These are phyloP conservation scores for Tanytarsus gracilentus DNA, from an alignment of 2,888 invertebrate genomes.

Conservation along the genomic window DNA sequence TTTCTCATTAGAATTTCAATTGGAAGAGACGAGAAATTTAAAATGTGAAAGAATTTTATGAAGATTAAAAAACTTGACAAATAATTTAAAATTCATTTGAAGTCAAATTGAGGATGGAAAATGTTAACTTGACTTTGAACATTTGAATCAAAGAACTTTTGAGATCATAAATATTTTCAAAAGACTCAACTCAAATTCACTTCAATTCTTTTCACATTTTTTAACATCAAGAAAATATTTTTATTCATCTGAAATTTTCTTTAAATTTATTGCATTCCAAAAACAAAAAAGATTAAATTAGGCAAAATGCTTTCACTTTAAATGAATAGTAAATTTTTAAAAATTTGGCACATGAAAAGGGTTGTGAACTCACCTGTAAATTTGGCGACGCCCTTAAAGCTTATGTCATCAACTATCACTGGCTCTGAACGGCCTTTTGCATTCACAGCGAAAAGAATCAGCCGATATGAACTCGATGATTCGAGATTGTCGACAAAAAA, in stretches of 20 bases:
- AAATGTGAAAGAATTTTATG: background rate
- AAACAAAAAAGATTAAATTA: background rate
- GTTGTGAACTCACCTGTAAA: constrained; percentile 59
- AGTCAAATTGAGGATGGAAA: too few species aligned
- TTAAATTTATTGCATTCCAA: background rate
- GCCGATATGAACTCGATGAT: constrained; percentile 66
- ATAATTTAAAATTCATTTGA: too few species aligned
- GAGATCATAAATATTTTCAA: too few species aligned
- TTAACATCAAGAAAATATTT: too few species aligned
- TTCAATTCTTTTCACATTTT: too few species aligned
- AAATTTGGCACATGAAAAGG: constrained; percentile 28
- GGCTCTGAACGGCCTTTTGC: constrained; percentile 81
- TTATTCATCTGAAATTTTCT: background rate
- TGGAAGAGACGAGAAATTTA: background rate
- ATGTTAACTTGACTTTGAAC: too few species aligned
- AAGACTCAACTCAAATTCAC: too few species aligned
- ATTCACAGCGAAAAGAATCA: constrained; percentile 76
- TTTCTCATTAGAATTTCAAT: too few species aligned
- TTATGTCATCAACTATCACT: constrained; percentile 71
- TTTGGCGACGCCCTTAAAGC: constrained; percentile 77
- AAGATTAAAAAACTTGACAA: too few species aligned
- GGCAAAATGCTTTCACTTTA: background rate
- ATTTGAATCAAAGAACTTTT: too few species aligned
- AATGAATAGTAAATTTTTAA: background rate
- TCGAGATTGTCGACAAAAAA: constrained; percentile 49